Percentiles rank a stretch among this genome's conserved stretches.
These are phyloP conservation scores for Micrasema minimum DNA, from an alignment of 1,140 invertebrate genomes.

Conservation along the genomic window DNA sequence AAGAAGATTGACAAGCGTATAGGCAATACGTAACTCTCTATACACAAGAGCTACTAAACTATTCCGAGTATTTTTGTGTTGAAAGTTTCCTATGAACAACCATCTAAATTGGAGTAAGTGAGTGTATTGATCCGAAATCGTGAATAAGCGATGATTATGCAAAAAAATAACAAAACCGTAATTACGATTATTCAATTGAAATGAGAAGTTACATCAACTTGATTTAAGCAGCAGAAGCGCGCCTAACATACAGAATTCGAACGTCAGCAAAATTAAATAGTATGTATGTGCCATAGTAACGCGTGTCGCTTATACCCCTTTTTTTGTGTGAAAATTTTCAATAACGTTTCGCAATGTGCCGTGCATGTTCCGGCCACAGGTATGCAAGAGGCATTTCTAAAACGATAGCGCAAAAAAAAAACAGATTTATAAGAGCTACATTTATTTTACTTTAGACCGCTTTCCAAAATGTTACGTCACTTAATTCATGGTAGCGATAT, in stretches of 20 bases:
- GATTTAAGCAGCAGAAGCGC: no score
- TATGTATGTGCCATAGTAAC: no score
- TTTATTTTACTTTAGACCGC: not conserved
- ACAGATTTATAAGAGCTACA: no score
- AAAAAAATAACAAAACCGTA: slow-evolving; percentile 23
- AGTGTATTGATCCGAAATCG: slow-evolving; percentile 11
- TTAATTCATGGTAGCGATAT: slow-evolving; percentile 1
- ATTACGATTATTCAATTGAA: slow-evolving; percentile 11
- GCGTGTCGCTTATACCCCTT: no score
- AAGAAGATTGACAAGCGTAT: slow-evolving; percentile 49
- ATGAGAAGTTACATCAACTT: not conserved
- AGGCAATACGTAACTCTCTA: slow-evolving; percentile 32
- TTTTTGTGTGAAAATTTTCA: no score
- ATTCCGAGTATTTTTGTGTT: no score
- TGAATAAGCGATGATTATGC: slow-evolving; percentile 29
- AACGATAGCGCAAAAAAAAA: not conserved
- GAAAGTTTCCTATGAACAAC: slow-evolving; percentile 11
- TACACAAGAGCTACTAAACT: no score
- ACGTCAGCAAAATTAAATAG: no score
- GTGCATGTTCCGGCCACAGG: no score
- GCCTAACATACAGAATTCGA: no score
- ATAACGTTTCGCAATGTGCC: no score
- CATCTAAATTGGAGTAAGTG: slow-evolving; percentile 22
- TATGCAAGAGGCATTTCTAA: not conserved
- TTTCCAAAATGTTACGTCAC: not conserved